These are phyloP conservation scores for Microctenopoma steveboyesi DNA, from an alignment of 2,797 vertebrate genomes.

Conservation along the genomic window DNA sequence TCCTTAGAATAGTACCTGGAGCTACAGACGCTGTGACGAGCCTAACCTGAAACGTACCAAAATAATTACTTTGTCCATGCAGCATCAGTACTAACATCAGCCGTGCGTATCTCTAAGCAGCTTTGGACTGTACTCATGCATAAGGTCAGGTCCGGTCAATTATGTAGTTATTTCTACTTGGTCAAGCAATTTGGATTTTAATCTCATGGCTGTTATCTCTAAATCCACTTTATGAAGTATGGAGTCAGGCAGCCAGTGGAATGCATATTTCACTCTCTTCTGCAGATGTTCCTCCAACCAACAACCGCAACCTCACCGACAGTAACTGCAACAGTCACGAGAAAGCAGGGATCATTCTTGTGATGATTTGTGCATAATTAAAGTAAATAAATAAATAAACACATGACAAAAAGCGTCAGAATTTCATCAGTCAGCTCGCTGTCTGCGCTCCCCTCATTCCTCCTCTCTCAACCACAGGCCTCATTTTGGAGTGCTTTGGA, in stretches of 20 bases:
- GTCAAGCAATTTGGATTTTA: constrained; percentile 73
- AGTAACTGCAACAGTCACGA: constrained; percentile 12
- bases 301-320: constrained; percentile 23
- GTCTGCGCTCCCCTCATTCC: constrained; percentile 2
- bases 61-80: constrained; percentile 21
- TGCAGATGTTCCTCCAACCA: constrained; percentile 18
- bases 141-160: constrained; percentile 62
- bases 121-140: constrained; percentile 45
- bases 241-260: constrained; percentile 36
- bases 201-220: constrained; percentile 71
- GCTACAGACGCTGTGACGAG: background rate
- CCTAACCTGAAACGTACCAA: constrained; percentile 3
- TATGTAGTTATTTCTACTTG: constrained; percentile 69
- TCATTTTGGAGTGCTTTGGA: constrained; percentile 60
- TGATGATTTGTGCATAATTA: constrained; percentile 29
- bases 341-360: constrained; percentile 31
- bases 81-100: constrained; percentile 20
- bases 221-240: constrained; percentile 59
- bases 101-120: constrained; percentile 24
- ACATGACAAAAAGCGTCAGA: constrained; percentile 33
- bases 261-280: constrained; percentile 11
- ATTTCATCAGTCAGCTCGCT: constrained; percentile 42
- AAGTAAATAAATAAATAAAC: constrained; percentile 22
- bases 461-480: constrained; percentile 21
- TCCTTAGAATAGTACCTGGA: background rate